phyloP scores from a whole-genome alignment of 2,113 vertebrate species.

The Clarias macrocephalus region DNA sequence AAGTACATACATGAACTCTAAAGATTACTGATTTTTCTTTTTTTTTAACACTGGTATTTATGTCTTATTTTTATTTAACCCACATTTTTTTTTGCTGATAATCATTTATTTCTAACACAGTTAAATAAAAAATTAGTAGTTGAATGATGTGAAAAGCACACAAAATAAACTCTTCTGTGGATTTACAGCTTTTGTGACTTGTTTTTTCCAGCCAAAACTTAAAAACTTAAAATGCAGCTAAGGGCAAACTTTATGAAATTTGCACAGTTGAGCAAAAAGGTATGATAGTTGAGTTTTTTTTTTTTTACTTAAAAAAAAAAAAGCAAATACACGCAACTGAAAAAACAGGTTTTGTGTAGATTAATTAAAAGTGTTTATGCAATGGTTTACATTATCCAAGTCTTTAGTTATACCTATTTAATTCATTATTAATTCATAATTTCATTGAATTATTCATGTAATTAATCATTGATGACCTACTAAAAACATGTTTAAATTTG shows the following conservation, averaged over 20 bases:
- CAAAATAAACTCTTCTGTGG: constrained; percentile 39
- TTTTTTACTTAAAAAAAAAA: background rate
- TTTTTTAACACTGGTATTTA: constrained; percentile 30
- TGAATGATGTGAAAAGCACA: constrained; percentile 39
- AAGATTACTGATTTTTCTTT: background rate
- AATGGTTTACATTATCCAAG: too few relatives aligned
- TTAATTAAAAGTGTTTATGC: too few relatives aligned
- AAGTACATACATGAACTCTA: background rate
- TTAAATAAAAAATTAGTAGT: constrained; percentile 5
- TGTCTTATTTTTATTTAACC: constrained; percentile 34
- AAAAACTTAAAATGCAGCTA: too few relatives aligned
- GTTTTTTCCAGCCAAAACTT: background rate
- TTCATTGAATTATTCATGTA: too few relatives aligned
- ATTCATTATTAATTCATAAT: too few relatives aligned
- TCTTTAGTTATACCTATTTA: too few relatives aligned
- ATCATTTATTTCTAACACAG: constrained; percentile 24
- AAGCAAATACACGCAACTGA: too few relatives aligned
- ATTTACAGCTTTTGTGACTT: background rate
- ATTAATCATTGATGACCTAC: too few relatives aligned
- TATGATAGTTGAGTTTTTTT: background rate
- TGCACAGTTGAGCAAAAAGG: background rate
- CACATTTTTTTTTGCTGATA: constrained; percentile 5
- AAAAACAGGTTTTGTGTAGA: too few relatives aligned
- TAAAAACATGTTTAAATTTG: too few relatives aligned
- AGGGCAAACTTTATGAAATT: background rate